Evolutionary conservation across 2,113 vertebrate species (phyloP).

Genomic region (Oreochromis tanganicae): DNA sequence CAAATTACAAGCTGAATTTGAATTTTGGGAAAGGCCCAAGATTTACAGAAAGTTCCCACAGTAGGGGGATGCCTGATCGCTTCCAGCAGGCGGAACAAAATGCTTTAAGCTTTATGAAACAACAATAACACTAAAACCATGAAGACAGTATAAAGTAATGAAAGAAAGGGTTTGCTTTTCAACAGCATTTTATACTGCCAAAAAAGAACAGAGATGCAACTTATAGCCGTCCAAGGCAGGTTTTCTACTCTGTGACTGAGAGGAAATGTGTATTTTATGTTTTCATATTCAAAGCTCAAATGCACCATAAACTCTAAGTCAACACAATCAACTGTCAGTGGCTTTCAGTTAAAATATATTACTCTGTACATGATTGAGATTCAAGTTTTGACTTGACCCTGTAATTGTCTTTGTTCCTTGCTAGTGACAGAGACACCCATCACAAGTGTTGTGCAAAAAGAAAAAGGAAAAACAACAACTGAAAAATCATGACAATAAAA

Average conservation of each 20-base stretch:
- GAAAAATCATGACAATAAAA: background rate
- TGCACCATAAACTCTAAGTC: background rate
- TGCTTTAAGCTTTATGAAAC: background rate
- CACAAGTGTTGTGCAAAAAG: background rate
- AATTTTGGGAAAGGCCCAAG: slow-evolving; percentile 64
- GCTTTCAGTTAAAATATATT: background rate
- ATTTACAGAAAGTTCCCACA: slow-evolving; percentile 69
- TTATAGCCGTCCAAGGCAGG: background rate
- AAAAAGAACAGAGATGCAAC: background rate
- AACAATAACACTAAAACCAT: slow-evolving; percentile 1
- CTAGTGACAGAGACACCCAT: background rate
- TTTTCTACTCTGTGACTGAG: background rate
- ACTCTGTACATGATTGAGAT: background rate
- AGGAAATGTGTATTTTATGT: background rate
- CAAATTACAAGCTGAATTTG: slow-evolving; percentile 73
- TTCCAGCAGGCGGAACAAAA: slow-evolving; percentile 41
- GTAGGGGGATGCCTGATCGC: slow-evolving; percentile 43
- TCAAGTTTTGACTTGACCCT: background rate
- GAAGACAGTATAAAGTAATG: background rate
- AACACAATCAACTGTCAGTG: background rate
- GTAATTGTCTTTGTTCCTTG: background rate
- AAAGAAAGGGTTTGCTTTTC: background rate
- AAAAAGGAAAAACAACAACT: background rate
- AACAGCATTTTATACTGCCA: background rate
- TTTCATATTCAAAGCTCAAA: background rate